phyloP scores from a whole-genome alignment of 2,113 vertebrate species.

The Hydrochoerus hydrochaeris region DNA sequence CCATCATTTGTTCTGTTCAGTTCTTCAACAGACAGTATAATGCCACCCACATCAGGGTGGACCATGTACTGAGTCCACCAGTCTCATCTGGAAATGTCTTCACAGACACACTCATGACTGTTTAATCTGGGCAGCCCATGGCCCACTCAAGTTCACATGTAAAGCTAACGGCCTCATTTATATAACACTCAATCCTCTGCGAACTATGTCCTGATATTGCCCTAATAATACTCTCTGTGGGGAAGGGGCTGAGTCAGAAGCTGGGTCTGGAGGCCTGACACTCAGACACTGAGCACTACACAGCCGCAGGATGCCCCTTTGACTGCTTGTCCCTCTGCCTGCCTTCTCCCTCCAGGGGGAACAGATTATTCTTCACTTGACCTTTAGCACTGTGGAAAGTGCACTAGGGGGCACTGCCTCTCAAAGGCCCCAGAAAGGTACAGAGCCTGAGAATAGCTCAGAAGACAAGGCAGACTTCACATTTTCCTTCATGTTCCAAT shows the following conservation, averaged over 20 bases:
- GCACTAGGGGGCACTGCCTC: neutral
- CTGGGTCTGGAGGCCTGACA: neutral
- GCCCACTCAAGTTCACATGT: neutral
- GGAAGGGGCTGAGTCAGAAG: too few relatives aligned
- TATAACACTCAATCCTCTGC: neutral
- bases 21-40: neutral
- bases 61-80: neutral
- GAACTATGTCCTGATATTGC: neutral
- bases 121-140: neutral
- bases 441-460: neutral
- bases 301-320: rapidly evolving
- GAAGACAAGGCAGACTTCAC: neutral
- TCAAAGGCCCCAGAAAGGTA: neutral
- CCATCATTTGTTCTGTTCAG: neutral
- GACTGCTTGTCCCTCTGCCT: rapidly evolving
- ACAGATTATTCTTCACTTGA: neutral
- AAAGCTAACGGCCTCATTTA: neutral
- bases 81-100: neutral
- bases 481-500: neutral
- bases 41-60: too few relatives aligned
- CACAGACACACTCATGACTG: neutral
- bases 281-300: rapidly evolving
- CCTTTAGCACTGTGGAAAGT: neutral
- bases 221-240: too few relatives aligned
- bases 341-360: neutral